Evolutionary conservation across 2,113 vertebrate species (phyloP).

Genomic region (Hypocryptadius cinnamomeus): DNA sequence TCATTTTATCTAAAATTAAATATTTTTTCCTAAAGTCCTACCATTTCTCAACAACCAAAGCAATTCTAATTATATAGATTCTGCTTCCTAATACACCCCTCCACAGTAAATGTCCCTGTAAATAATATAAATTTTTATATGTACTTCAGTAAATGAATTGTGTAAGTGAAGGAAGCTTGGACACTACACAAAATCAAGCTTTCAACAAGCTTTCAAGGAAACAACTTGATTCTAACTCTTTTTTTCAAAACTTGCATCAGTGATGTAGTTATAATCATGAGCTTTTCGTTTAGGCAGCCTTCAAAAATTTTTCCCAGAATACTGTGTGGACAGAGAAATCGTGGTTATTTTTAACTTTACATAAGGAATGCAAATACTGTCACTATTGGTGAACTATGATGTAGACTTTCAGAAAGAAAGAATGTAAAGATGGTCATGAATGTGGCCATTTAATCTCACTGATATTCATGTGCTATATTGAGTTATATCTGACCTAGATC

Average conservation of each 20-base stretch:
- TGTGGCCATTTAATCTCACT: background rate
- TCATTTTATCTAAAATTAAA: background rate
- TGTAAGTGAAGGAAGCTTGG: background rate
- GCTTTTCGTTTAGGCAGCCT: background rate
- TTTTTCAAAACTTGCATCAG: background rate
- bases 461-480: background rate
- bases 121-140: background rate
- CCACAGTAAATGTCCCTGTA: background rate
- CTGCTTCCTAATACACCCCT: background rate
- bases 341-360: background rate
- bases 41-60: background rate
- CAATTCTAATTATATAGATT: background rate
- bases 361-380: background rate
- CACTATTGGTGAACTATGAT: background rate
- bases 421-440: background rate
- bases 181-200: background rate
- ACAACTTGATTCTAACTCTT: background rate
- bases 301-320: background rate
- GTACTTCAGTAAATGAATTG: background rate
- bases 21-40: background rate
- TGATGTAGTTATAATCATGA: background rate
- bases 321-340: background rate
- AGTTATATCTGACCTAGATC: background rate
- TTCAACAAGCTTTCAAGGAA: background rate
- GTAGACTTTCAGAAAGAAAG: background rate